These are phyloP conservation scores for Paedocypris sp. DNA, from an alignment of 2,113 vertebrate genomes.

Conservation along the genomic window DNA sequence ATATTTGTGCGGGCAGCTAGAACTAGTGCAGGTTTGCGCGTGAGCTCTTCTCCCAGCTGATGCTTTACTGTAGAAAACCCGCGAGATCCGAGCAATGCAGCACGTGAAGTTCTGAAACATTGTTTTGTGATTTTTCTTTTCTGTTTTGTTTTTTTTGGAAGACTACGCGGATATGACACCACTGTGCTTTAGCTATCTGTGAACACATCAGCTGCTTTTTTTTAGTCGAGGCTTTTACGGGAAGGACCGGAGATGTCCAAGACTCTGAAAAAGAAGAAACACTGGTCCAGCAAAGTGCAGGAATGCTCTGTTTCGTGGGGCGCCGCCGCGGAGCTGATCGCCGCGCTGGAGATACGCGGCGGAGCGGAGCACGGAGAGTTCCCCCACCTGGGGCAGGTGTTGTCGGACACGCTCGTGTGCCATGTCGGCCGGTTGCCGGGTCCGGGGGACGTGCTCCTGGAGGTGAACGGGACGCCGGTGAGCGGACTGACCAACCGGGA, in stretches of 20 bases:
- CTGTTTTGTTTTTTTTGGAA: not conserved
- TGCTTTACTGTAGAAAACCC: not conserved
- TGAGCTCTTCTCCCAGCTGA: not conserved
- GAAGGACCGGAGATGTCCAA: conserved; percentile 70
- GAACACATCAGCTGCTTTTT: not conserved
- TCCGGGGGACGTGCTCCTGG: conserved; percentile 81
- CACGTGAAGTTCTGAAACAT: not conserved
- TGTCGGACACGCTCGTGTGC: conserved; percentile 63
- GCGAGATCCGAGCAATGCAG: not conserved
- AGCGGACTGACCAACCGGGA: conserved; percentile 90
- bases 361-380: conserved; percentile 88
- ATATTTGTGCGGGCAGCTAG: not conserved
- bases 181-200: not conserved
- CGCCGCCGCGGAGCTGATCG: conserved; percentile 55
- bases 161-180: conserved; percentile 4
- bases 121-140: no score
- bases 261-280: conserved; percentile 88
- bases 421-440: conserved; percentile 69
- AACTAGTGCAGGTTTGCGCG: not conserved
- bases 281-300: conserved; percentile 88
- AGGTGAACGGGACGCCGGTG: conserved; percentile 91
- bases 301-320: conserved; percentile 80
- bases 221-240: not conserved
- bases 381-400: conserved; percentile 74
- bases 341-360: conserved; percentile 70